phyloP scores from a whole-genome alignment of 2,888 invertebrate species.

The Ceriagrion tenellum region DNA sequence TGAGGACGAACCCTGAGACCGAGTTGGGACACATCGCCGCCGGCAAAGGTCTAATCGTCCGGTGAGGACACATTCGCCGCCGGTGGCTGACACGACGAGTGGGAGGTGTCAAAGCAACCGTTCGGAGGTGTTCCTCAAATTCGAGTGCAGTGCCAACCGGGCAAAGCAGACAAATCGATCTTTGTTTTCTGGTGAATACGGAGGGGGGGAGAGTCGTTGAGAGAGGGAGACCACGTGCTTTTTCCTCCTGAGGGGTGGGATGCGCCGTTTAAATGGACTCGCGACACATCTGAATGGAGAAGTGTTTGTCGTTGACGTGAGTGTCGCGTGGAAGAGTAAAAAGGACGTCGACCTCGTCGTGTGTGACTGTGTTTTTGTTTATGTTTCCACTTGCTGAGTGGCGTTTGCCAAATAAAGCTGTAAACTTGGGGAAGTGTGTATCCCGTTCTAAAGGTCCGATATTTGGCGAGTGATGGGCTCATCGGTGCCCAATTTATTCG shows the following conservation, averaged over 20 bases:
- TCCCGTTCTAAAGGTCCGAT: not conserved
- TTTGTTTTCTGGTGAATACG: not conserved
- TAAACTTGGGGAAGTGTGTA: not conserved
- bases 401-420: not conserved
- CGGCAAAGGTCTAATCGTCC: not conserved
- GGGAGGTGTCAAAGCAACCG: not conserved
- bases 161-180: too few species aligned
- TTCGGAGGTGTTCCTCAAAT: not conserved
- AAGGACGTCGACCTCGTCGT: not conserved
- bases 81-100: not conserved
- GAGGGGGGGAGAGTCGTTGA: not conserved
- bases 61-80: not conserved
- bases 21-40: too few species aligned
- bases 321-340: not conserved
- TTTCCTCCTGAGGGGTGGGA: not conserved
- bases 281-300: slow-evolving; percentile 1
- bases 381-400: not conserved
- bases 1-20: too few species aligned
- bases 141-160: not conserved
- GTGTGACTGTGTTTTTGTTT: not conserved
- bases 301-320: not conserved
- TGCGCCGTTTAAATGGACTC: slow-evolving; percentile 3
- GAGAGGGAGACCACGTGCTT: slow-evolving; percentile 3
- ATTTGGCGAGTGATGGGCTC: not conserved
- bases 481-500: not conserved